A percentile compares a stretch with the other conserved stretches of the same genome.
Evolutionary conservation across 2,113 vertebrate genomes (phyloP).

Genomic region (Tauraco erythrolophus): DNA sequence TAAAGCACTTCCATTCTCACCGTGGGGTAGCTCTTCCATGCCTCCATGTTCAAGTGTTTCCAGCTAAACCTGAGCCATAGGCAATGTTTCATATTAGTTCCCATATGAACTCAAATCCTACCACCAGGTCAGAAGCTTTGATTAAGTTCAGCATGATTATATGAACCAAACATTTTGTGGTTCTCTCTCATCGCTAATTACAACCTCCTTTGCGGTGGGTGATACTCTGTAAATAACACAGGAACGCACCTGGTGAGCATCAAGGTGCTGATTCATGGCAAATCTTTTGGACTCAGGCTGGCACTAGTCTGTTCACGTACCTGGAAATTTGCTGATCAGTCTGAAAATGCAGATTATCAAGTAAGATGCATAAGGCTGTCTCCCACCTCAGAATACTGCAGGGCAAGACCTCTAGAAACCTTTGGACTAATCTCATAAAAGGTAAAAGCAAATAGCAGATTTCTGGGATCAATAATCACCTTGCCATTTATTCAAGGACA

Average conservation of each 20-base stretch:
- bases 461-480: neutral
- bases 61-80: conserved; percentile 17
- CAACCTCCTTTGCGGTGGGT: neutral
- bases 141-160: conserved; percentile 30
- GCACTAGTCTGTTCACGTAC: conserved; percentile 65
- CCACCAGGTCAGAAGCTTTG: conserved; percentile 12
- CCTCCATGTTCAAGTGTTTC: neutral
- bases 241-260: conserved; percentile 59
- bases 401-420: neutral
- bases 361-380: conserved; percentile 37
- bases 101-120: neutral
- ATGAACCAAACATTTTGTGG: conserved; percentile 11
- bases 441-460: neutral
- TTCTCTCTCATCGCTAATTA: conserved; percentile 49
- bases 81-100: neutral
- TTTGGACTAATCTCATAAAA: neutral
- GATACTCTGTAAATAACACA: conserved; percentile 53
- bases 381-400: conserved; percentile 29
- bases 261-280: conserved; percentile 69
- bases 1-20: neutral
- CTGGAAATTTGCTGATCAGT: conserved; percentile 60
- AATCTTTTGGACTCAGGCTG: conserved; percentile 52
- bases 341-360: conserved; percentile 53
- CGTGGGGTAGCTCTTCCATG: neutral
- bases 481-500: neutral